Percentiles rank a stretch among this genome's conserved stretches.
Conservation (phyloP, 2,888 invertebrate species). For the Brassicogethes aeneus region DNA sequence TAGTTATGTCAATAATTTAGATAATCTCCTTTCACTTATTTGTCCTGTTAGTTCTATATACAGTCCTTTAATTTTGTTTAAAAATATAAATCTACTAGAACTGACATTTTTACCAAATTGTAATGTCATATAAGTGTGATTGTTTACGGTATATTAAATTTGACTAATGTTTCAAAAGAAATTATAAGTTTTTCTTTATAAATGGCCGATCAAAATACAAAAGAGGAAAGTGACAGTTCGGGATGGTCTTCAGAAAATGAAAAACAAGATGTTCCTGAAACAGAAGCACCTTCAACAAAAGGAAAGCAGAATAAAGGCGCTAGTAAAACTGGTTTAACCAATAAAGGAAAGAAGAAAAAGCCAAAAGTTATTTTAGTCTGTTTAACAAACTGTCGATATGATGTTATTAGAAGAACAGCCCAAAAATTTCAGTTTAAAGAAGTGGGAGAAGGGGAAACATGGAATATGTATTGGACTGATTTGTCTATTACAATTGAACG, state of each 20-base stretch:
- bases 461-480: constrained; percentile 91
- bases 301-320: too few relatives aligned
- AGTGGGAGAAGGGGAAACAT: constrained; percentile 70
- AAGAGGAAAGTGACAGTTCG: constrained; percentile 21
- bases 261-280: constrained; percentile 12
- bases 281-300: constrained; percentile 1
- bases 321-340: too few relatives aligned
- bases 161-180: neutral
- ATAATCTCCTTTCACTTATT: too few relatives aligned
- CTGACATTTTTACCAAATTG: neutral
- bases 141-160: too few relatives aligned
- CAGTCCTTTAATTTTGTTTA: too few relatives aligned
- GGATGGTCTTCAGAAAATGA: constrained; percentile 26
- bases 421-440: constrained; percentile 65
- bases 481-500: constrained; percentile 76
- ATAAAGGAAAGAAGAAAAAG: constrained; percentile 14
- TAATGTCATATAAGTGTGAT: neutral
- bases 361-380: constrained; percentile 48
- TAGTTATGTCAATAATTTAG: too few relatives aligned
- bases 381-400: constrained; percentile 62
- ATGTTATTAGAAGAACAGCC: constrained; percentile 62
- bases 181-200: neutral
- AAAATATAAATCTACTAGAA: too few relatives aligned
- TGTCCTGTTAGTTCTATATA: too few relatives aligned
- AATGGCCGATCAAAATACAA: constrained; percentile 3